Evolutionary conservation across 1,140 invertebrate genomes (phyloP).

Genomic region (Drosophila arizonae): DNA sequence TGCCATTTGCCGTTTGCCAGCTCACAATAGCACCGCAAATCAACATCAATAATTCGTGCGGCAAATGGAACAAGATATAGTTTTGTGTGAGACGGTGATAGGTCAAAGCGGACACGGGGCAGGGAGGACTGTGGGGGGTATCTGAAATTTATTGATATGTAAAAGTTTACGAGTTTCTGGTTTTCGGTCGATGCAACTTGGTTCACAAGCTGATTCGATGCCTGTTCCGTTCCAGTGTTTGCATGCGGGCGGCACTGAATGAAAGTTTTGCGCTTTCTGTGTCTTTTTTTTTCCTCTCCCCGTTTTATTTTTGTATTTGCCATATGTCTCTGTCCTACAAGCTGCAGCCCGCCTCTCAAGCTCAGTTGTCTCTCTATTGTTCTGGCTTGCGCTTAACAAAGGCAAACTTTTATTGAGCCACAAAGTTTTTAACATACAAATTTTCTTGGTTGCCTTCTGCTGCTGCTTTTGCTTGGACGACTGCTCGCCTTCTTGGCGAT

Average conservation of each 20-base stretch:
- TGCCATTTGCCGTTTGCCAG: slow-evolving; percentile 36
- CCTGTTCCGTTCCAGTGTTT: slow-evolving; percentile 25
- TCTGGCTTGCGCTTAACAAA: slow-evolving; percentile 69
- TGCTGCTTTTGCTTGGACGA: slow-evolving; percentile 10
- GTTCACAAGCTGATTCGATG: slow-evolving; percentile 33
- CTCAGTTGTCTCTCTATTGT: slow-evolving; percentile 52
- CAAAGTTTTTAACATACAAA: slow-evolving; percentile 77
- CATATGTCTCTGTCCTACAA: slow-evolving; percentile 55
- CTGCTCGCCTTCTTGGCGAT: slow-evolving; percentile 60
- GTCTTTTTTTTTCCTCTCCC: no score
- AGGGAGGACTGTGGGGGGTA: background rate
- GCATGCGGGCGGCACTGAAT: slow-evolving; percentile 39
- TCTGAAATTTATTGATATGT: slow-evolving; percentile 77
- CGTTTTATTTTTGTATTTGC: background rate
- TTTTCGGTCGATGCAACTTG: slow-evolving; percentile 53
- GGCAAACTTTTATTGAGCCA: slow-evolving; percentile 76
- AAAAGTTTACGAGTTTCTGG: slow-evolving; percentile 72
- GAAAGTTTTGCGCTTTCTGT: slow-evolving; percentile 62
- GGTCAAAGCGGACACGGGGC: no score
- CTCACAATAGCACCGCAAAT: slow-evolving; percentile 67
- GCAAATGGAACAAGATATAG: slow-evolving; percentile 40
- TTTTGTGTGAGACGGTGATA: background rate
- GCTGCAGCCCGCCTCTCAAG: background rate
- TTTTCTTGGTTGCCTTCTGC: slow-evolving; percentile 50
- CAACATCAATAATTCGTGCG: slow-evolving; percentile 73